Percentiles rank a stretch among this genome's conserved stretches.
phyloP scores from a whole-genome alignment of 2,888 invertebrate genomes.

The Allacma fusca region DNA sequence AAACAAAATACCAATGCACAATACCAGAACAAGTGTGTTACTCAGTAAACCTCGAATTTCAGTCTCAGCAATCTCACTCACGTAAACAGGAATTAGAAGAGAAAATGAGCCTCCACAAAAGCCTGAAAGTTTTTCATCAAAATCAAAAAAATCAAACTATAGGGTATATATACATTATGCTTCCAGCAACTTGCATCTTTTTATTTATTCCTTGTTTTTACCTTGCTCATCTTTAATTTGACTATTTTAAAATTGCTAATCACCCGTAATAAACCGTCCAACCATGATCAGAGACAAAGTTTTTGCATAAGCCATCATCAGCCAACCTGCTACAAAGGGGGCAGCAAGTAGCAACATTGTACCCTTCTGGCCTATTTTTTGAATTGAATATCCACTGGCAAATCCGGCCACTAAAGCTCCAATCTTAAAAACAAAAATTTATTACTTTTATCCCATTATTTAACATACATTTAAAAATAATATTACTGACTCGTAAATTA shows the following conservation, averaged over 20 bases:
- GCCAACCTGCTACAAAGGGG: slow-evolving; percentile 6
- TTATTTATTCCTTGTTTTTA: no score
- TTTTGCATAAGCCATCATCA: background rate
- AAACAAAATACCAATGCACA: slow-evolving; percentile 67
- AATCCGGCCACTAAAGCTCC: background rate
- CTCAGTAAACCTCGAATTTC: slow-evolving; percentile 84
- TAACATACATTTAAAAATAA: no score
- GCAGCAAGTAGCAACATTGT: background rate
- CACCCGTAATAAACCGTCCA: slow-evolving; percentile 26
- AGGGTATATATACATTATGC: background rate
- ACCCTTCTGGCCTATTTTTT: background rate
- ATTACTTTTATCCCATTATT: no score
- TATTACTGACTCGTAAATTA: no score
- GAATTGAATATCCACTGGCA: background rate
- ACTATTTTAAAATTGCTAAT: no score
- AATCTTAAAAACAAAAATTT: slow-evolving; percentile 2
- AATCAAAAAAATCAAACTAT: background rate
- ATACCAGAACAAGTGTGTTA: slow-evolving; percentile 64
- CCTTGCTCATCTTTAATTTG: no score
- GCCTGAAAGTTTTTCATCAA: no score
- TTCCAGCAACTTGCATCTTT: background rate
- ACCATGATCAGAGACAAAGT: background rate
- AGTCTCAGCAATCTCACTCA: slow-evolving; percentile 82
- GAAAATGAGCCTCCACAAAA: slow-evolving; percentile 67
- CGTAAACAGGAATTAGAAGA: slow-evolving; percentile 86